A percentile compares a stretch with the other conserved stretches of the same genome.
Evolutionary conservation across 2,888 invertebrate species (phyloP).

Genomic region (Amphipyra berbera): DNA sequence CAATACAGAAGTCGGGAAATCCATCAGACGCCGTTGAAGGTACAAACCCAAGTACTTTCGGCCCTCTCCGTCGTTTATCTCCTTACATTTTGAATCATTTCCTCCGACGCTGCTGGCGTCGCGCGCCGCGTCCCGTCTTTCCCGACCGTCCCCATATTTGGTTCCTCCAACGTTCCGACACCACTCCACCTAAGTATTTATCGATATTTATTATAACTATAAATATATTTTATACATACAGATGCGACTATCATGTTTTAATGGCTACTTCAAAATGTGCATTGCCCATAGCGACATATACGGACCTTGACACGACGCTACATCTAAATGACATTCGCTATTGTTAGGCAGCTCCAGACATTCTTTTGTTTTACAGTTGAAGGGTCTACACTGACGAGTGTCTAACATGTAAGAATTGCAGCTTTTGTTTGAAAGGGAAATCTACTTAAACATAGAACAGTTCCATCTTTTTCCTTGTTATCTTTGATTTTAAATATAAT

Average conservation of each 20-base stretch:
- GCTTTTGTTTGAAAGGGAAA: constrained; percentile 46
- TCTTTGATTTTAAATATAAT: constrained; percentile 31
- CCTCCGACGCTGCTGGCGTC: constrained; percentile 34
- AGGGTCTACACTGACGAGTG: constrained; percentile 49
- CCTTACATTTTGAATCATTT: constrained; percentile 50
- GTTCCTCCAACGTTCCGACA: constrained; percentile 17
- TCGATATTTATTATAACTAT: constrained; percentile 43
- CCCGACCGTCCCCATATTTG: constrained; percentile 10
- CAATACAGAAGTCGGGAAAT: constrained; percentile 28
- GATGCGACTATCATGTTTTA: constrained; percentile 25
- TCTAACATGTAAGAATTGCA: constrained; percentile 53
- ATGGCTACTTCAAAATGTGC: constrained; percentile 52
- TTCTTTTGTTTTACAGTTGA: constrained; percentile 65
- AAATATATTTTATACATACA: constrained; percentile 27
- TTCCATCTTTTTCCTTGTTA: constrained; percentile 28
- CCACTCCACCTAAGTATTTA: constrained; percentile 46
- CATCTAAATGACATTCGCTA: constrained; percentile 65
- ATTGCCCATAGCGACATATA: constrained; percentile 44
- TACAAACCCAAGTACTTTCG: constrained; percentile 4
- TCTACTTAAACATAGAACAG: constrained; percentile 21
- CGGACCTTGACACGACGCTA: constrained; percentile 62
- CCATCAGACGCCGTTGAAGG: constrained; percentile 24
- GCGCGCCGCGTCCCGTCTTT: constrained; percentile 22
- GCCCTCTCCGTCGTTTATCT: constrained; percentile 38
- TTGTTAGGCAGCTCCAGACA: constrained; percentile 62